phyloP scores from a whole-genome alignment of 2,888 invertebrate species.

The Scrobipalpa costella region DNA sequence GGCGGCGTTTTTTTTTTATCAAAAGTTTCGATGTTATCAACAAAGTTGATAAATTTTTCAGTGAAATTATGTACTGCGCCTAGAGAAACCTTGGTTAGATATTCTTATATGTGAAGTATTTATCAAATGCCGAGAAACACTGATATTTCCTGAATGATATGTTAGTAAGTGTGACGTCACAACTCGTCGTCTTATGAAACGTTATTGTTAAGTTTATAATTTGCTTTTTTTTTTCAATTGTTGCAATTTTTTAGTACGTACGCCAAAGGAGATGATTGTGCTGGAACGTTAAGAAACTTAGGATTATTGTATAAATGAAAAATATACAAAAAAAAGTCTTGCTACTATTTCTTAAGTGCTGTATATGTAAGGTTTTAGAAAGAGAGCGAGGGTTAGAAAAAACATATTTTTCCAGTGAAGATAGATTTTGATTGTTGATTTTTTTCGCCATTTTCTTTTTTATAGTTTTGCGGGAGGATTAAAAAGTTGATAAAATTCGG shows the following conservation, averaged over 20 bases:
- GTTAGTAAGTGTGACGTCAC: slow-evolving; percentile 43
- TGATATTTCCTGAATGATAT: neutral
- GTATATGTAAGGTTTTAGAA: slow-evolving; percentile 28
- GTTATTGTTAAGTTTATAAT: slow-evolving; percentile 71
- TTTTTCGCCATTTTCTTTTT: slow-evolving; percentile 31
- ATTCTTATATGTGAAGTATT: neutral
- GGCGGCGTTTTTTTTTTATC: no score
- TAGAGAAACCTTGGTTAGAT: neutral
- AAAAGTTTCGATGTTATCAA: no score
- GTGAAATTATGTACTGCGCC: no score
- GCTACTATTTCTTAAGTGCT: slow-evolving; percentile 38
- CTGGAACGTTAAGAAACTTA: slow-evolving; percentile 48
- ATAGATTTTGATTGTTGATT: slow-evolving; percentile 28
- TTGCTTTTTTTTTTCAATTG: slow-evolving; percentile 53
- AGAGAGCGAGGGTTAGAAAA: slow-evolving; percentile 21
- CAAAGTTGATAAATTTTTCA: no score
- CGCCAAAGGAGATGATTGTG: slow-evolving; percentile 72
- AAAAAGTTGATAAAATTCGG: slow-evolving; percentile 51
- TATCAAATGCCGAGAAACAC: neutral
- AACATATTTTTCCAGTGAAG: slow-evolving; percentile 31
- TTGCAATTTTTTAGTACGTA: slow-evolving; percentile 73
- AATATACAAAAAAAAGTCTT: slow-evolving; percentile 70
- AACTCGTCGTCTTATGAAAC: slow-evolving; percentile 46
- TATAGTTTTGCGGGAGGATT: slow-evolving; percentile 37
- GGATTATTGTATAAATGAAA: slow-evolving; percentile 68